These are phyloP conservation scores for Gymnoscopelus braueri DNA, from an alignment of 2,797 vertebrate species.

Conservation along the genomic window DNA sequence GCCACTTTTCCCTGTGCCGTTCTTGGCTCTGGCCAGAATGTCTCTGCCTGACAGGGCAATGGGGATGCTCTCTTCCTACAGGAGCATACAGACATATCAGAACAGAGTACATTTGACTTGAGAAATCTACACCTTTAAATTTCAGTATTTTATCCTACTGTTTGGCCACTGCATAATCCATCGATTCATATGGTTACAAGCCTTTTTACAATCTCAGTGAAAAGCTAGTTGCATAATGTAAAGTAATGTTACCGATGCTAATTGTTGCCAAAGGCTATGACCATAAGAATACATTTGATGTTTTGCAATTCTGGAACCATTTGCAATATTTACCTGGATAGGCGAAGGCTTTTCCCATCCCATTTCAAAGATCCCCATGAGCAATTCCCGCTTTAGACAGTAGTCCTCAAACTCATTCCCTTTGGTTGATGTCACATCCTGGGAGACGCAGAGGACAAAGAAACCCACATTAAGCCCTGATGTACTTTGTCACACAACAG, in stretches of 20 bases:
- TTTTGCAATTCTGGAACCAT: too few species aligned
- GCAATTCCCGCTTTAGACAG: constrained; percentile 82
- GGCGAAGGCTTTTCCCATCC: constrained; percentile 85
- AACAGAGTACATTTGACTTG: background rate
- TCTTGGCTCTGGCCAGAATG: constrained; percentile 83
- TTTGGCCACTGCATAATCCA: too few species aligned
- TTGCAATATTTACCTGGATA: constrained; percentile 72
- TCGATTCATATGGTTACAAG: too few species aligned
- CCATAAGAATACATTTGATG: too few species aligned
- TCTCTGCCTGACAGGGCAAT: constrained; percentile 83
- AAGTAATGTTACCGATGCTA: background rate
- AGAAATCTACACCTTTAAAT: too few species aligned
- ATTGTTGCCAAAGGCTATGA: background rate
- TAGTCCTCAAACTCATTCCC: constrained; percentile 87
- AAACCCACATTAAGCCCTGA: background rate
- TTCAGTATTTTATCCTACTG: too few species aligned
- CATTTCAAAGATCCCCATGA: constrained; percentile 86
- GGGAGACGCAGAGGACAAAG: constrained; percentile 14
- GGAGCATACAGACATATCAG: constrained; percentile 28
- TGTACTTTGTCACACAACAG: too few species aligned
- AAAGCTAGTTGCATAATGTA: background rate
- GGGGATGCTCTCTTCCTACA: constrained; percentile 84
- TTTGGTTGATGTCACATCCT: constrained; percentile 85
- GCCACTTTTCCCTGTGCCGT: constrained; percentile 85
- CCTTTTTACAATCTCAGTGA: background rate